Evolutionary conservation across 53 echinoderm and acorn worm species (phyloP).

Genomic region (Hippasteria phrygiana): DNA sequence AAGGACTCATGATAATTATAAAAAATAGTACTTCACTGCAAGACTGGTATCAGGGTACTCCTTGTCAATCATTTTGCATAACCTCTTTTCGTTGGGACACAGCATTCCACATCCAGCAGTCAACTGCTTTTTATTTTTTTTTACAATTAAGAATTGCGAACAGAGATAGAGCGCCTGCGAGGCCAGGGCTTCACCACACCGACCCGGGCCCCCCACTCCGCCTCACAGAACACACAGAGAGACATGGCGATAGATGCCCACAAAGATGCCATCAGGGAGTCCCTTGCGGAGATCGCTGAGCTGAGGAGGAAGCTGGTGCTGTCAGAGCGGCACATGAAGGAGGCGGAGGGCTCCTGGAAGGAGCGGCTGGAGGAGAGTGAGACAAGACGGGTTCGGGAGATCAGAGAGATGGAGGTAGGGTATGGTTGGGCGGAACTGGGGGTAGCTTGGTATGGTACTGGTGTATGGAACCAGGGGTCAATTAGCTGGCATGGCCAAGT

Average conservation of each 20-base stretch:
- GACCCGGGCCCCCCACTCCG: conserved; percentile 20
- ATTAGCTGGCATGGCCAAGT: no score
- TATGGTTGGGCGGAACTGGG: not conserved
- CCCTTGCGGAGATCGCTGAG: conserved; percentile 70
- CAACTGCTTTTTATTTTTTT: conserved; percentile 4
- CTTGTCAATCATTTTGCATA: no score
- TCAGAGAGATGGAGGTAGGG: conserved; percentile 79
- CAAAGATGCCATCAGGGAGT: conserved; percentile 50
- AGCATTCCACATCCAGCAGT: not conserved
- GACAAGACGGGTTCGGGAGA: conserved; percentile 70
- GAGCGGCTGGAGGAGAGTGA: conserved; percentile 75
- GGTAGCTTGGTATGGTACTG: no score
- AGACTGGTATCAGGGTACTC: no score
- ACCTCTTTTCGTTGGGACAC: not conserved
- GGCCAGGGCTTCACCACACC: conserved; percentile 67
- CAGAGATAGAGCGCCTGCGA: conserved; percentile 87
- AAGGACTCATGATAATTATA: no score
- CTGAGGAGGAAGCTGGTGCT: conserved; percentile 74
- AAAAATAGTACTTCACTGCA: no score
- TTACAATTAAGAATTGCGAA: conserved; percentile 73
- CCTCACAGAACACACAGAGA: conserved; percentile 3
- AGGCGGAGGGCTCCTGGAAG: conserved; percentile 76
- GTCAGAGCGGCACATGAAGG: conserved; percentile 71
- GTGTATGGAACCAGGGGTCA: no score
- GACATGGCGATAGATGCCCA: conserved; percentile 9